phyloP scores from a whole-genome alignment of 2,888 invertebrate species.

The Tuberolachnus salignus region DNA sequence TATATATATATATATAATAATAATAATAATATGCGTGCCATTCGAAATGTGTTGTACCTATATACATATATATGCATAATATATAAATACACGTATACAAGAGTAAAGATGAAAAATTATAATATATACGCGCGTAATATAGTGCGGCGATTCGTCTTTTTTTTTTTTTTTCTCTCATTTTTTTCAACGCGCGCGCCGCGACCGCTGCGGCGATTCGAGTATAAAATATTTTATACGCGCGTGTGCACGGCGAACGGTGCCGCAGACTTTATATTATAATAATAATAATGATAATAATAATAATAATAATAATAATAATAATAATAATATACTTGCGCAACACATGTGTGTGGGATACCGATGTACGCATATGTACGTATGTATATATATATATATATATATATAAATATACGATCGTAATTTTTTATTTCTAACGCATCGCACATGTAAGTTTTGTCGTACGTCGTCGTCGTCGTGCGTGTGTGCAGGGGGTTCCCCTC shows the following conservation, averaged over 20 bases:
- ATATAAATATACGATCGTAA: not conserved
- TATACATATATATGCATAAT: not conserved
- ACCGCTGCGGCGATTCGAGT: not conserved
- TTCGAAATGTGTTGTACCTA: not conserved
- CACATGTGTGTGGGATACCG: too few relatives aligned
- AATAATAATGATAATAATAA: too few relatives aligned
- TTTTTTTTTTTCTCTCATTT: too few relatives aligned
- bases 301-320: too few relatives aligned
- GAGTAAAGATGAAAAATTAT: conserved; percentile 22
- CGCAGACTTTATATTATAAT: too few relatives aligned
- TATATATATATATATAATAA: not conserved
- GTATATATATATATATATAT: not conserved
- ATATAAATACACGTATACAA: too few relatives aligned
- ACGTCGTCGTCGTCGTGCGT: not conserved
- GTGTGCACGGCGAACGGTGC: too few relatives aligned
- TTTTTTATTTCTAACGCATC: conserved; percentile 32
- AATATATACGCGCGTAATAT: conserved; percentile 2
- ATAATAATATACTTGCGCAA: too few relatives aligned
- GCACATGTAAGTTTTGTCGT: conserved; percentile 45
- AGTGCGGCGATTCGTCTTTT: conserved; percentile 16
- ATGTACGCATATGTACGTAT: too few relatives aligned
- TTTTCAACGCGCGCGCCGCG: not conserved
- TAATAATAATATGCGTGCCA: not conserved
- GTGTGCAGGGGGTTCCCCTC: too few relatives aligned
- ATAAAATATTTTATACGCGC: too few relatives aligned